phyloP scores from a whole-genome alignment of 2,888 invertebrate species.

The Tineola bisselliella region DNA sequence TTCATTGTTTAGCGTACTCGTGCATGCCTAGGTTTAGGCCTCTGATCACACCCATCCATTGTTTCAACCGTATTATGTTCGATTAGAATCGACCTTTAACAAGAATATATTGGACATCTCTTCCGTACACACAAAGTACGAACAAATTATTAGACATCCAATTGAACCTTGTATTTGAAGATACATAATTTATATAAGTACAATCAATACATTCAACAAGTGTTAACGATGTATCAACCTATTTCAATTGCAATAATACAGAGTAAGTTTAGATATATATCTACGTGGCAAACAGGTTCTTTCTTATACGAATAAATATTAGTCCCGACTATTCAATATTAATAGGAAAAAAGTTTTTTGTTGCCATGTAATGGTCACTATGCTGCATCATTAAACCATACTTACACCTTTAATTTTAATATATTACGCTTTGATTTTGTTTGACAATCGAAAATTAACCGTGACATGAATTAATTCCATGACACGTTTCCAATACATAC shows the following conservation, averaged over 20 bases:
- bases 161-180: neutral
- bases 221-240: neutral
- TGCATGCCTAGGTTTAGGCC: constrained; percentile 15
- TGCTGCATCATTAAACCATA: too few species aligned
- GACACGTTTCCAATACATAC: neutral
- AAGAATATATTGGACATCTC: constrained; percentile 31
- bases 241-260: neutral
- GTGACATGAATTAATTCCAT: neutral
- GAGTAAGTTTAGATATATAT: neutral
- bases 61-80: constrained; percentile 44
- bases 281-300: neutral
- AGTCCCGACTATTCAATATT: neutral
- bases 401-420: too few species aligned
- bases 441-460: neutral
- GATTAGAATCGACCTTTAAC: constrained; percentile 34
- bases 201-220: neutral
- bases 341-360: neutral
- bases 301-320: constrained; percentile 1
- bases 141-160: neutral
- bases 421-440: too few species aligned
- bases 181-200: neutral
- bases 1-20: constrained; percentile 2
- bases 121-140: neutral
- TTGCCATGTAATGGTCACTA: neutral
- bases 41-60: constrained; percentile 48